Conservation (phyloP, 2,888 invertebrate genomes). For the Podotricha telesiphe region DNA sequence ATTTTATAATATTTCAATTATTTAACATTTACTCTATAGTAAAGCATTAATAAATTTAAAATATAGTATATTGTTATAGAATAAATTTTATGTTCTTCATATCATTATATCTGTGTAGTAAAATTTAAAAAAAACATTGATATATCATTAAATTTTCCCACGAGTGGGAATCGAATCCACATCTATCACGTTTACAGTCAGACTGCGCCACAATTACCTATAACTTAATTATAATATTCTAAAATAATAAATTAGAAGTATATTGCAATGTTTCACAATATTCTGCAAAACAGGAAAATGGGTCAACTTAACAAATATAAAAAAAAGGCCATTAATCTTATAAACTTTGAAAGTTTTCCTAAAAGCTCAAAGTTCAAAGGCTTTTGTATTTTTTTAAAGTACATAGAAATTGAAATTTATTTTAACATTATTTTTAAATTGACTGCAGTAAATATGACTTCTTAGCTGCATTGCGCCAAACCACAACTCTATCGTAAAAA, state of each 20-base stretch:
- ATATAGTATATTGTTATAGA: too few relatives aligned
- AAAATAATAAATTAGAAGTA: neutral
- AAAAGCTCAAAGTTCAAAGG: slow-evolving; percentile 9
- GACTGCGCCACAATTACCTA: too few relatives aligned
- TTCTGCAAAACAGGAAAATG: neutral
- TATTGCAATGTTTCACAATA: neutral
- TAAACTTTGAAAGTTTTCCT: slow-evolving; percentile 1
- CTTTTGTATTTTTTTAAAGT: neutral
- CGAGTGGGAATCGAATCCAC: too few relatives aligned
- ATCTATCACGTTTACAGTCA: too few relatives aligned
- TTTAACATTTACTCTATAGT: too few relatives aligned
- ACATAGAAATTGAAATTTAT: slow-evolving; percentile 16
- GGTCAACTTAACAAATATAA: neutral
- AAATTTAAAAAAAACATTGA: too few relatives aligned
- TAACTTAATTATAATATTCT: too few relatives aligned
- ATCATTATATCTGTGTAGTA: too few relatives aligned
- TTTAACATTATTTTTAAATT: slow-evolving; percentile 34
- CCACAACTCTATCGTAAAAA: slow-evolving; percentile 20
- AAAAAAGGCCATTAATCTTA: neutral
- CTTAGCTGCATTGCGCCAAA: slow-evolving; percentile 64
- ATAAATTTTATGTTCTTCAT: too few relatives aligned
- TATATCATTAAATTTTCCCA: too few relatives aligned
- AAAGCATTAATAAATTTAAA: too few relatives aligned
- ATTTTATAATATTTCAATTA: too few relatives aligned
- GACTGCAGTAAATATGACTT: slow-evolving; percentile 44